Base-by-base conservation (phyloP, 2,113 vertebrate species). In the Dasyprocta punctata region DNA sequence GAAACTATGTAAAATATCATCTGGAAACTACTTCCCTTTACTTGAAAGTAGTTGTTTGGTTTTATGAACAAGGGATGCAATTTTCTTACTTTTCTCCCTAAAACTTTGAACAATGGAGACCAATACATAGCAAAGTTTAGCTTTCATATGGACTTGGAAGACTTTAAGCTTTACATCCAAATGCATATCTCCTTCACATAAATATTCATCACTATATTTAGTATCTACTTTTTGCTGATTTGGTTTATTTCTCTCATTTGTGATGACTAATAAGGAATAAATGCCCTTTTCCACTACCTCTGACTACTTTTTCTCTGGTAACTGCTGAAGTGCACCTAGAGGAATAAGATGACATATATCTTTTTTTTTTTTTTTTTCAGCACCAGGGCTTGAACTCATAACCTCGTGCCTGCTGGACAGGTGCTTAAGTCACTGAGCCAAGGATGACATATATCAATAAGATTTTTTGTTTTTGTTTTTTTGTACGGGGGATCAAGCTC, bases 51-150 rank as follows among this genome's bases (percentile, higher is more conserved):
- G 2, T 49, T 69, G 44, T 89, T 88, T 13, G 0, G 17, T 92
- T 97, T 95, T 92, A 96, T 73, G 94, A 86, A 83, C 52, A 89
- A 92, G 24, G n/a, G 87, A 92, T 71, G 8, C 56, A 87, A 86
- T 86, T 56, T 77, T 33, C 75, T 82, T 82, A 26, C 82, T 85
- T 96, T 30, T 41, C 26, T 92, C 78, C n/a, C 82, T 90, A 85
- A 90, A 90, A 90, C 13, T 41, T 90, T 81, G 75, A 90, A 85
- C 6, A 83, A 56, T 58, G 49, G 61, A 86, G 78, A 94, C 82
- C 12, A 88, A 82, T 49, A 33, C 83, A 96, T 28, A 88, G 54
- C 30, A 90, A 73, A 33, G 2, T 71, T 2, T 17, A 82, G 63
- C 71, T 85, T 93, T 89, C 61, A 30, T 38, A 67, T 67, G 44